These are phyloP conservation scores for Vannuccia rotundouncinata DNA, from an alignment of 2,888 invertebrate species.

Conservation along the genomic window DNA sequence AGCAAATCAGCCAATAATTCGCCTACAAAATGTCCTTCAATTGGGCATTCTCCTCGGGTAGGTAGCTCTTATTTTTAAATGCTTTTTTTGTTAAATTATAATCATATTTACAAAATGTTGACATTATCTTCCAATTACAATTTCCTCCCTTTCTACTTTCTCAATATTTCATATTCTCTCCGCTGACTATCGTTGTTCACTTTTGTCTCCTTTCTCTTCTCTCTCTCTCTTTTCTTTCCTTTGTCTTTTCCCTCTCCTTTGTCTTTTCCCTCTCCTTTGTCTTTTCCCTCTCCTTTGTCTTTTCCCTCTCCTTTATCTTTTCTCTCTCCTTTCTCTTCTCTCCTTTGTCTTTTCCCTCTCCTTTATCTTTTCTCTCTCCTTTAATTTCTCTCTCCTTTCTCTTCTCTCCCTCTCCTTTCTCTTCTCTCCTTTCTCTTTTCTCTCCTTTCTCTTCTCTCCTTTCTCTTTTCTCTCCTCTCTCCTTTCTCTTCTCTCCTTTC, in stretches of 20 bases:
- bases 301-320: not conserved
- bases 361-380: not conserved
- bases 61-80: no score
- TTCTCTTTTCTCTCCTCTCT: not conserved
- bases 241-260: not conserved
- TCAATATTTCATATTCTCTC: conserved; percentile 1
- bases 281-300: not conserved
- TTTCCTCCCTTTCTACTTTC: not conserved
- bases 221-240: not conserved
- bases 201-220: not conserved
- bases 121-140: not conserved
- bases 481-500: not conserved
- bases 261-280: not conserved
- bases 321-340: not conserved
- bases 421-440: not conserved
- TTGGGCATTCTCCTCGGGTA: no score
- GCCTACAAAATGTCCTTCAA: no score
- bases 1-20: no score
- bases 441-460: not conserved
- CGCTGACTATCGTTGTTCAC: not conserved
- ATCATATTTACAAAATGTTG: no score
- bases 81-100: no score
- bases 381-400: not conserved
- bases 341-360: not conserved
- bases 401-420: not conserved